Evolutionary conservation across 2,888 invertebrate genomes (phyloP), one percentile per base, ranked within the genome.

Genomic region (Caenorhabditis parvicauda): DNA sequence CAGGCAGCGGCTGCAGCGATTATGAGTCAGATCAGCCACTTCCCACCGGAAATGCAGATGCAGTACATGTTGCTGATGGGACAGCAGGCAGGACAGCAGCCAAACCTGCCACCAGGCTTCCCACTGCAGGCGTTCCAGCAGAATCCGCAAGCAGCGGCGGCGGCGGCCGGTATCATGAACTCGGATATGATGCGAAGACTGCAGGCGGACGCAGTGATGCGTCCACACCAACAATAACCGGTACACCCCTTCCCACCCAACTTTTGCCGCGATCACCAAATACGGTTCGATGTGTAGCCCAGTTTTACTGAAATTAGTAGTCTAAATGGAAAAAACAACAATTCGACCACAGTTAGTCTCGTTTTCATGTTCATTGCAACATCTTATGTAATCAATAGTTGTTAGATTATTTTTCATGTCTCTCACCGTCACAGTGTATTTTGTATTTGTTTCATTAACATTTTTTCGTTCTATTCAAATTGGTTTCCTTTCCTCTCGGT

Each of bases 131-230:
- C 28, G 29, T 45, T 45, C n/a, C 45, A 28, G 12, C 28, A 27
- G 45, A 6, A 17, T 27, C 28, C 6, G 6, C 22, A 43, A n/a
- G 9, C 4, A 14, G 41, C 7, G 9, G 28, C 17, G 3, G 24
- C 2, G 14, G 19, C 44, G 6, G 29, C 24, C 32, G 44, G 38
- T 12, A 29, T 38, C 17, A 35, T 25, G 24, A 25, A 38, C 17
- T 53, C 60, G n/a, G 61, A 61, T 42, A 61, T 61, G 61, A 54
- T 61, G 54, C 49, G 61, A 2, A 41, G 57, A 19, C 21, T 57
- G 5, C 50, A 50, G 0, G 39, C 53, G 0, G 56, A 61, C 14
- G 5, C 54, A 5, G 42, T 52, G 0, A 47, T 60, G 44, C 51
- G 55, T 21, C 41, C 55, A 21, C 60, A 55, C 37, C 52, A 60